Base-by-base conservation (phyloP, 64 coral and sea anemone species). In the Dendronephthya gigantea region DNA sequence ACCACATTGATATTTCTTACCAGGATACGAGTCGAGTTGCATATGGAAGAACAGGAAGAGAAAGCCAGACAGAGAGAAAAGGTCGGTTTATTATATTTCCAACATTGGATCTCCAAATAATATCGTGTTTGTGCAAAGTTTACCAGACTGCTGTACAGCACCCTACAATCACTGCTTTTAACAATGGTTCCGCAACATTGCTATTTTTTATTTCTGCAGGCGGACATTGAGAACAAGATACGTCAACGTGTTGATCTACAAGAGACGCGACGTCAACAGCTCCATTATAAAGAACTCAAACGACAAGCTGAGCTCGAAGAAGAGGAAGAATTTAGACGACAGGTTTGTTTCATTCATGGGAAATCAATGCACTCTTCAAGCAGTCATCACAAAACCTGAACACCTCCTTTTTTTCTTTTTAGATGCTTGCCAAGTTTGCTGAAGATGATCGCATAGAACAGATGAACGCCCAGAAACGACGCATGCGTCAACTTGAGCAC, bases 341-440 rank as follows among this genome's bases (percentile, higher is more conserved):
- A 93, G 89, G 94, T 66, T 66, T 66, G 29, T 66, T 66, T 66
- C n/a, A n/a, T n/a, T n/a, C n/a, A n/a, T n/a, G n/a, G n/a, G n/a
- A n/a, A n/a, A n/a, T n/a, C n/a, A n/a, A n/a, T n/a, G n/a, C n/a
- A n/a, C n/a, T n/a, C n/a, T n/a, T n/a, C n/a, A n/a, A n/a, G n/a
- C 29, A 7, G 2, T 66, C 19, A n/a, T 3, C 29, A 22, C 19
- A 3, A 4, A 66, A n/a, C 29, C 29, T 66, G 2, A 66, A 66
- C 58, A n/a, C 40, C 9, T 88, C 19, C 28, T 28, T 75, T 38
- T 29, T 69, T 22, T 49, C 30, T 37, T 32, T 72, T 50, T 85
- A 96, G 94, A 97, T 97, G 94, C 75, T 97, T 49, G 87, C 93
- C 45, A 97, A 97, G 84, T 97, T 97, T 87, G 94, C 94, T 36